Percentiles rank a stretch among this genome's conserved stretches.
These are phyloP conservation scores for Mohoua ochrocephala DNA, from an alignment of 2,113 vertebrate genomes.

Conservation along the genomic window DNA sequence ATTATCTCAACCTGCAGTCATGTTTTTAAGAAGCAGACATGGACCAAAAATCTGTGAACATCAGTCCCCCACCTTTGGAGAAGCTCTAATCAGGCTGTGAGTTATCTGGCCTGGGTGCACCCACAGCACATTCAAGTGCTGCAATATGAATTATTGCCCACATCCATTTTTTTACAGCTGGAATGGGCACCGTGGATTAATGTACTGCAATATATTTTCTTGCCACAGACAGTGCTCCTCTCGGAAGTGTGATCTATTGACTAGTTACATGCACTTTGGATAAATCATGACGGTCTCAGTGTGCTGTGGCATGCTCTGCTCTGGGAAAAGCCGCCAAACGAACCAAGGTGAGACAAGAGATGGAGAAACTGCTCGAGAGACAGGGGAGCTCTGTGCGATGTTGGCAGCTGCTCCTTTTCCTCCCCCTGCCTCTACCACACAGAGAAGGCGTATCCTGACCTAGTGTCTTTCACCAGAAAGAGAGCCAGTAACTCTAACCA, in stretches of 20 bases:
- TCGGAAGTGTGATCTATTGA: slow-evolving; percentile 32
- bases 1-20: background rate
- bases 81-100: slow-evolving; percentile 18
- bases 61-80: background rate
- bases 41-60: background rate
- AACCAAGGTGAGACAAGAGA: background rate
- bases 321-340: background rate
- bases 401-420: background rate
- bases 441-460: background rate
- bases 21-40: background rate
- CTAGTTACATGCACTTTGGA: background rate
- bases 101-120: background rate
- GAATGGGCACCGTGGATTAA: slow-evolving; percentile 1
- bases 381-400: too few species aligned
- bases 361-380: background rate
- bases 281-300: background rate
- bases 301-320: background rate
- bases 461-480: background rate
- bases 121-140: background rate
- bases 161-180: slow-evolving; percentile 8
- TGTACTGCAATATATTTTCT: slow-evolving; percentile 21
- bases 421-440: background rate
- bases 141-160: slow-evolving; percentile 32
- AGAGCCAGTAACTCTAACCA: background rate
- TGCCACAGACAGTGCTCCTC: slow-evolving; percentile 31